A percentile compares a stretch with the other conserved stretches of the same genome.
Conservation (phyloP, 1,140 invertebrate species). For the Drosophila eugracilis region DNA sequence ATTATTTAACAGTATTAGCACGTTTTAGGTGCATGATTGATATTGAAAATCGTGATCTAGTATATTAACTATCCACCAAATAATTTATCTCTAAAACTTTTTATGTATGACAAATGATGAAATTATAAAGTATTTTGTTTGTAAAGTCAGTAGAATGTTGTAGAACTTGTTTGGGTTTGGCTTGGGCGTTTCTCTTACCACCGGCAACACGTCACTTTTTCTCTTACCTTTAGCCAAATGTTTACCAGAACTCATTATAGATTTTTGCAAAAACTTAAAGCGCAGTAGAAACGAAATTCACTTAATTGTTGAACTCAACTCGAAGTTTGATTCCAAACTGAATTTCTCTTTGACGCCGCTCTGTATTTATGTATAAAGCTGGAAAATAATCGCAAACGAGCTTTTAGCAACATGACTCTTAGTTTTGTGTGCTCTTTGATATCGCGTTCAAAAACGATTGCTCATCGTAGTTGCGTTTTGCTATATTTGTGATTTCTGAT, state of each 20-base stretch:
- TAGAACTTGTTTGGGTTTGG: slow-evolving; percentile 18
- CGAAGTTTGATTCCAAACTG: slow-evolving; percentile 11
- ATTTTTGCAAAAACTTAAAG: background rate
- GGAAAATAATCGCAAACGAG: background rate
- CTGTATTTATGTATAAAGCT: slow-evolving; percentile 47
- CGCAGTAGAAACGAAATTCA: slow-evolving; percentile 10
- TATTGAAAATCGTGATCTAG: background rate
- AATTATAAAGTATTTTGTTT: too few species aligned
- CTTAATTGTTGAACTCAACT: slow-evolving; percentile 16
- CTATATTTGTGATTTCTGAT: slow-evolving; percentile 58
- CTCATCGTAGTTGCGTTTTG: slow-evolving; percentile 51
- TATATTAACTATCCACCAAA: background rate
- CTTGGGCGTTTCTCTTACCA: slow-evolving; percentile 1
- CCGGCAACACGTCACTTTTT: background rate
- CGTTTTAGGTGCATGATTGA: background rate
- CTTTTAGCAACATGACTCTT: slow-evolving; percentile 30
- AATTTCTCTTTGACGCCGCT: slow-evolving; percentile 40
- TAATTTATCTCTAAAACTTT: too few species aligned
- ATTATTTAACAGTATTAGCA: background rate
- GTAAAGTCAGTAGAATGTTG: slow-evolving; percentile 13
- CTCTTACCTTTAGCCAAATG: slow-evolving; percentile 63
- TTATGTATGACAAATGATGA: too few species aligned
- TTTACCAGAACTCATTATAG: slow-evolving; percentile 57
- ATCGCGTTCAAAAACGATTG: slow-evolving; percentile 41
- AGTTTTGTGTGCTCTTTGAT: slow-evolving; percentile 23